These are phyloP conservation scores for Python bivittatus DNA, from an alignment of 2,113 vertebrate species.

Conservation along the genomic window DNA sequence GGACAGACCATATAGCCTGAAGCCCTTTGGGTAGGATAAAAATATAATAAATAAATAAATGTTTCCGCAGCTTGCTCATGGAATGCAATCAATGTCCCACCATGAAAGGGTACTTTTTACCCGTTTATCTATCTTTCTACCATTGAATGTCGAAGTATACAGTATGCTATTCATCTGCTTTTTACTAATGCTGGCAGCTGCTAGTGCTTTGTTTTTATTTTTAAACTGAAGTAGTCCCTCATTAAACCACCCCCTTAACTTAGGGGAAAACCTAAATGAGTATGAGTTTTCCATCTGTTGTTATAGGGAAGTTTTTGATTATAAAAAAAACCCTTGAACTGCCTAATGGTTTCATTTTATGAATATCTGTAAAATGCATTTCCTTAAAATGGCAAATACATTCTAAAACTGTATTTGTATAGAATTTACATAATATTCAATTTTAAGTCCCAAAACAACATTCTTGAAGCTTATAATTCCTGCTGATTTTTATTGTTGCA, in stretches of 20 bases:
- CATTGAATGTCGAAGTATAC: not conserved
- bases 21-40: not conserved
- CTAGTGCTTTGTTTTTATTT: not conserved
- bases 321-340: not conserved
- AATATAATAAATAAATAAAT: not conserved
- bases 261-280: not conserved
- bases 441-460: not conserved
- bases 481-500: not conserved
- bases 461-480: not conserved
- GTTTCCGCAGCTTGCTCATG: not conserved
- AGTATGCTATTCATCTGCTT: not conserved
- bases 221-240: not conserved
- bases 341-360: not conserved
- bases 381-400: not conserved
- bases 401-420: not conserved
- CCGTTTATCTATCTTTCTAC: not conserved
- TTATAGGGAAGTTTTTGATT: not conserved
- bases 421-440: not conserved
- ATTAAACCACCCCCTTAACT: slow-evolving; percentile 1
- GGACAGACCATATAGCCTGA: not conserved
- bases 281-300: slow-evolving; percentile 2
- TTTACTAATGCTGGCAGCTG: not conserved
- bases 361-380: not conserved
- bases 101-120: not conserved
- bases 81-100: not conserved